Conservation (phyloP, 2,797 vertebrate genomes). For the Neostethus bicornis region DNA sequence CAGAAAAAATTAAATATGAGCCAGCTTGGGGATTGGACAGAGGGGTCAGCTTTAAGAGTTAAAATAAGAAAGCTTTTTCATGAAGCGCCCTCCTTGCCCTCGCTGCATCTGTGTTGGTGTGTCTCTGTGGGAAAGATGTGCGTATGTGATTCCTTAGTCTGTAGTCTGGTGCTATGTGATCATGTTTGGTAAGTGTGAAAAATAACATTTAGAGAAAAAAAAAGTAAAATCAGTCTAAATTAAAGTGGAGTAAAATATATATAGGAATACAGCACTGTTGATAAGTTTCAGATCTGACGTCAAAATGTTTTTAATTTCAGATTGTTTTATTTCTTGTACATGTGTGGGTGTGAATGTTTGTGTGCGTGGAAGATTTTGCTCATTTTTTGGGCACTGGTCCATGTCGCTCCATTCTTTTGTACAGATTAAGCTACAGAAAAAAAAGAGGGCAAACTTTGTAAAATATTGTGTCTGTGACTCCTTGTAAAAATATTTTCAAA, state of each 20-base stretch:
- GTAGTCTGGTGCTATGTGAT: slow-evolving; percentile 97
- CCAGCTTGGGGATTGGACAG: slow-evolving; percentile 57
- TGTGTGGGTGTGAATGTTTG: slow-evolving; percentile 67
- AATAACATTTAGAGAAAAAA: slow-evolving; percentile 68
- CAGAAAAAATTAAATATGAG: slow-evolving; percentile 55
- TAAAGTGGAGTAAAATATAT: slow-evolving; percentile 83
- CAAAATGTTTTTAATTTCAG: slow-evolving; percentile 67
- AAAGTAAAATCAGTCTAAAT: slow-evolving; percentile 79
- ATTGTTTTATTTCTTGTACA: slow-evolving; percentile 55
- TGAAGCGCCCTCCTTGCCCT: slow-evolving; percentile 57
- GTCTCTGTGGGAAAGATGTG: slow-evolving; percentile 87
- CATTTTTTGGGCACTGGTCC: slow-evolving; percentile 80
- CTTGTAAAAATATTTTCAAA: slow-evolving; percentile 99
- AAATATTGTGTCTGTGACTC: slow-evolving; percentile 99
- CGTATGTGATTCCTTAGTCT: slow-evolving; percentile 97
- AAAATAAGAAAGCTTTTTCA: slow-evolving; percentile 33
- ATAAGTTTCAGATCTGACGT: slow-evolving; percentile 82
- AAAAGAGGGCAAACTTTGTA: slow-evolving; percentile 94
- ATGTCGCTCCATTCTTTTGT: slow-evolving; percentile 92
- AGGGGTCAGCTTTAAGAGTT: slow-evolving; percentile 50
- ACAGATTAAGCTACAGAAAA: slow-evolving; percentile 87
- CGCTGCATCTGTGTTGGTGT: slow-evolving; percentile 78
- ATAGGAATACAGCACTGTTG: slow-evolving; percentile 81
- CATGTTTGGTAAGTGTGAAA: slow-evolving; percentile 84
- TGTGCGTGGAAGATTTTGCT: slow-evolving; percentile 76